phyloP scores from a whole-genome alignment of 2,113 vertebrate species.

The Aepyceros melampus region DNA sequence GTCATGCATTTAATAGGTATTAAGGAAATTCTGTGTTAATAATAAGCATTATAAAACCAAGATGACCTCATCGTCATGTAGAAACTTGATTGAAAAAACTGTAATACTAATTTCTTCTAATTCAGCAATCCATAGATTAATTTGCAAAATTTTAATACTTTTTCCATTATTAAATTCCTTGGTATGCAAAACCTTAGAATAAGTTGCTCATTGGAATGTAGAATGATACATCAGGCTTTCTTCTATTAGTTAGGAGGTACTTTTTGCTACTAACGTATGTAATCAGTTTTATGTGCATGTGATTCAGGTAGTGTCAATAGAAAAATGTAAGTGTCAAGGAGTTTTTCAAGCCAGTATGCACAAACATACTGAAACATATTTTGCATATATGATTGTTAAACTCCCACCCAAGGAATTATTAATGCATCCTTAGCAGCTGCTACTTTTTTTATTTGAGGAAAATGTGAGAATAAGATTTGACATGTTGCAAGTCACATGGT shows the following conservation, averaged over 20 bases:
- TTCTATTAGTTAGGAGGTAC: neutral
- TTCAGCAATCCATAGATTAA: neutral
- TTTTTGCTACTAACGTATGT: neutral
- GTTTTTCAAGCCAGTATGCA: slow-evolving; percentile 3
- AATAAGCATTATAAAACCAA: neutral
- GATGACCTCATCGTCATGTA: neutral
- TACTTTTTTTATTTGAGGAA: slow-evolving; percentile 33
- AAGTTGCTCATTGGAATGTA: neutral
- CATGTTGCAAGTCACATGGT: neutral
- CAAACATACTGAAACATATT: neutral
- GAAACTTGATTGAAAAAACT: neutral
- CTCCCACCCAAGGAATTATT: slow-evolving; percentile 5
- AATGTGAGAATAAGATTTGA: slow-evolving; percentile 42
- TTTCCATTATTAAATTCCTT: neutral
- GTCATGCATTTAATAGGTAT: neutral
- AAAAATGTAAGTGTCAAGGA: neutral
- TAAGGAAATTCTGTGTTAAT: neutral
- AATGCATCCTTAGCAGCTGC: slow-evolving; percentile 19
- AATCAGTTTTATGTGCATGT: neutral
- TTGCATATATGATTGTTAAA: slow-evolving; percentile 33
- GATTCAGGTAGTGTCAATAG: neutral
- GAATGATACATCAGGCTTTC: neutral
- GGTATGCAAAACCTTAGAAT: neutral
- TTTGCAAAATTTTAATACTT: neutral
- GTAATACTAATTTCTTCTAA: neutral